phyloP scores from a whole-genome alignment of 2,113 vertebrate species.

The Macrotis lagotis region DNA sequence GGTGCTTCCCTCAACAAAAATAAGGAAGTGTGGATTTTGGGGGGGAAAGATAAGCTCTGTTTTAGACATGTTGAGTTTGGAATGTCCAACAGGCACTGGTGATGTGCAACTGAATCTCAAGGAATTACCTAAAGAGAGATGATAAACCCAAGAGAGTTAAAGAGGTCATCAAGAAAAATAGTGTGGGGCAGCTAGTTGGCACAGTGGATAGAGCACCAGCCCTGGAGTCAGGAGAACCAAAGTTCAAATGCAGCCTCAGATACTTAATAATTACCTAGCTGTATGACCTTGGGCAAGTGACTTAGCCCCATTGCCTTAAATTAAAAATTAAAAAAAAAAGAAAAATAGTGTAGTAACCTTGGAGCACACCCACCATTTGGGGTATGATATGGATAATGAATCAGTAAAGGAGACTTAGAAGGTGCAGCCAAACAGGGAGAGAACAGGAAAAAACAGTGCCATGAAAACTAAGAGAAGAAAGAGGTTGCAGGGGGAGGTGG shows the following conservation, averaged over 20 bases:
- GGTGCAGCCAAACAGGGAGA: neutral
- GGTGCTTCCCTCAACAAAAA: neutral
- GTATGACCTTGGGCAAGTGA: too few species aligned
- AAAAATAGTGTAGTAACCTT: too few species aligned
- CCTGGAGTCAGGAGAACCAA: too few species aligned
- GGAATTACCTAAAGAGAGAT: neutral
- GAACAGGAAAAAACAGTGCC: neutral
- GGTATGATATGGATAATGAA: neutral
- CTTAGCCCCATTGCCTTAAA: too few species aligned
- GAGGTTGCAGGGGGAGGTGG: neutral
- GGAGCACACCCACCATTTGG: too few species aligned
- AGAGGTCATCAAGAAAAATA: neutral
- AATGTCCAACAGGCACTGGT: neutral
- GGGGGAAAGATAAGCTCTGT: neutral
- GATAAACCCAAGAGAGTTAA: neutral
- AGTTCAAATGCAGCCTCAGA: too few species aligned
- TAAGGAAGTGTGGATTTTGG: neutral
- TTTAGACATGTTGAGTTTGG: neutral
- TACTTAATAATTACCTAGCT: too few species aligned
- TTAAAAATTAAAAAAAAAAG: too few species aligned
- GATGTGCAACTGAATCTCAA: neutral
- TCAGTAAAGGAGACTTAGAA: neutral
- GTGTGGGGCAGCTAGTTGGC: too few species aligned
- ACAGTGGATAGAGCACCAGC: too few species aligned
- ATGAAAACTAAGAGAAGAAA: too few species aligned